These are phyloP conservation scores for Otus sunia DNA, from an alignment of 2,113 vertebrate genomes.

Conservation along the genomic window DNA sequence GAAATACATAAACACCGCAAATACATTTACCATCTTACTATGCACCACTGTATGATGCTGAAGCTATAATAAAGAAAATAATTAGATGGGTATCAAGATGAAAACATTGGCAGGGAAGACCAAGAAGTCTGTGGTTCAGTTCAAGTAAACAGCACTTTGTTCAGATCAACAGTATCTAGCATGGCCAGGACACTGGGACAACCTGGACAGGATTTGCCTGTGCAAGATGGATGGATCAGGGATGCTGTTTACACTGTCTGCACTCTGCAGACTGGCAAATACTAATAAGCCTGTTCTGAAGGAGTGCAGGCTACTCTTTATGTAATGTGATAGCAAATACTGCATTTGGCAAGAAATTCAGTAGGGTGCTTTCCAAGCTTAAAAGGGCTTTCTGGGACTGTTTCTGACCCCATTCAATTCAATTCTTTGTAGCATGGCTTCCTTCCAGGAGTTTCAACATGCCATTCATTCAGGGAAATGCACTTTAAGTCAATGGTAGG, in stretches of 20 bases:
- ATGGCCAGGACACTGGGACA: background rate
- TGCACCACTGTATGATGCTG: background rate
- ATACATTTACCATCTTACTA: background rate
- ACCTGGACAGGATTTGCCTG: background rate
- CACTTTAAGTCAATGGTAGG: constrained; percentile 20
- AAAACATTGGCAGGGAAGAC: background rate
- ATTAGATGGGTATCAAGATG: background rate
- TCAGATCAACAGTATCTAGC: background rate
- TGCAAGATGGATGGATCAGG: background rate
- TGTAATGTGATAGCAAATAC: background rate
- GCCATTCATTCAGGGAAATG: constrained; percentile 43
- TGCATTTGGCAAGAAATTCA: constrained; percentile 33
- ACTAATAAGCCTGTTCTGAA: background rate
- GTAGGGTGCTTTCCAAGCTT: constrained; percentile 23
- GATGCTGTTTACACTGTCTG: background rate
- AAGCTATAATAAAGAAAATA: background rate
- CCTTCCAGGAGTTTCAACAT: constrained; percentile 36
- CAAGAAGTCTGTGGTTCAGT: background rate
- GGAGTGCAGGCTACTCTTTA: background rate
- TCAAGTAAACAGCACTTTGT: background rate
- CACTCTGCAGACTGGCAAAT: background rate
- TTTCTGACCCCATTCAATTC: constrained; percentile 48
- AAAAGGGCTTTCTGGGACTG: constrained; percentile 31
- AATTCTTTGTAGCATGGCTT: constrained; percentile 37
- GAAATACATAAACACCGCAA: background rate